phyloP scores from a whole-genome alignment of 2,888 invertebrate genomes.

The Torymus auratus region DNA sequence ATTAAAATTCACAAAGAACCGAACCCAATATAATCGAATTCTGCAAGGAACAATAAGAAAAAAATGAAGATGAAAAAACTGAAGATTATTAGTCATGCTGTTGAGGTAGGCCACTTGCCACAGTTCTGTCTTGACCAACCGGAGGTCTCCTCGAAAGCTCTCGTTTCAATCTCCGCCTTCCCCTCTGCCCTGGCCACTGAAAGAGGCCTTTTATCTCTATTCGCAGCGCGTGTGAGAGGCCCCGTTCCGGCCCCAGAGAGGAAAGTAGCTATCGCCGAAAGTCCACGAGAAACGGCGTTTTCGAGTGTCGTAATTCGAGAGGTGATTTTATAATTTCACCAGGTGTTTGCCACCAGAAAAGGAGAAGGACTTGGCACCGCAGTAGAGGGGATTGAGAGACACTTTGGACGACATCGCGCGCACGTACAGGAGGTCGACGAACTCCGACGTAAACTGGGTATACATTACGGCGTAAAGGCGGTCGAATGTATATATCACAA shows the following conservation, averaged over 20 bases:
- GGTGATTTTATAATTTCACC: slow-evolving; percentile 67
- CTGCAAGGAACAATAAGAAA: not conserved
- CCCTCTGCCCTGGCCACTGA: not conserved
- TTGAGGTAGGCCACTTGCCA: slow-evolving; percentile 37
- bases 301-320: slow-evolving; percentile 63
- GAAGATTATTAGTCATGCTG: not conserved
- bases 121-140: not conserved
- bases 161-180: slow-evolving; percentile 13
- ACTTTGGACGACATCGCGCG: slow-evolving; percentile 35
- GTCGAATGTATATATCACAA: slow-evolving; percentile 25
- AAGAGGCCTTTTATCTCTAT: not conserved
- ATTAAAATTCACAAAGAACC: slow-evolving; percentile 14
- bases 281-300: slow-evolving; percentile 13
- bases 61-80: too few species aligned
- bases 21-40: slow-evolving; percentile 7
- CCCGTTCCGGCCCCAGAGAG: slow-evolving; percentile 8
- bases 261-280: slow-evolving; percentile 12
- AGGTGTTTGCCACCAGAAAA: slow-evolving; percentile 37
- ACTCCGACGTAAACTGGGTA: slow-evolving; percentile 50
- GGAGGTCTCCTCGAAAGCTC: slow-evolving; percentile 30
- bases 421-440: not conserved
- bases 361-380: too few species aligned
- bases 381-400: not conserved
- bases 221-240: slow-evolving; percentile 14
- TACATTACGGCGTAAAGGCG: slow-evolving; percentile 31